Base-by-base conservation (phyloP, 1,140 invertebrate species). In the Polypedilum pembai region DNA sequence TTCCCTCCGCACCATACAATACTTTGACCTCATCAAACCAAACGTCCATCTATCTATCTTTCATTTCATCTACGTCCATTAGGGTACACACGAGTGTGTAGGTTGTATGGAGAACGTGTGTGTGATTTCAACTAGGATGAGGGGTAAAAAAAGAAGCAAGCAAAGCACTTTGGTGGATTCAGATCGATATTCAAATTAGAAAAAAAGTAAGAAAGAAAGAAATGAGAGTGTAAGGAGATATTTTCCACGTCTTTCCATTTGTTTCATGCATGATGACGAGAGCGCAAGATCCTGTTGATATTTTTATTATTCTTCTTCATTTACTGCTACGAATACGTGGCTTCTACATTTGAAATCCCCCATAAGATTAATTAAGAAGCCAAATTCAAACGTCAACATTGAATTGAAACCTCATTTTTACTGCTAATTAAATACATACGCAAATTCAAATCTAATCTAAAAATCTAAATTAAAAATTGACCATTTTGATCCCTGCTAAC, bases 121-220 rank as follows among this genome's bases (percentile, higher is more conserved):
- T 56, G 45, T 56, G n/a, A 33, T 33, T 33, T 33, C 24, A 33
- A 33, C 24, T 33, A n/a, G 45, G 24, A 33, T 56, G 45, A 56
- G 45, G 45, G 45, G 45, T 56, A n/a, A 56, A 56, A 56, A n/a
- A n/a, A 56, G n/a, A 56, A 56, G 12, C 12, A 15, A n/a, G 12
- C 15, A 12, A 56, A 56, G 45, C 45, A 56, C 45, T 56, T 56
- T 56, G 10, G 45, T 56, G 65, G 65, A 69, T 69, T 69, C 65
- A 69, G 65, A 69, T 69, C 65, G 65, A 69, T 69, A 69, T 69
- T 69, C 45, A 56, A 56, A 56, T n/a, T n/a, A 15, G 45, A 12
- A 56, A 33, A n/a, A n/a, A n/a, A n/a, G n/a, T n/a, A n/a, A n/a
- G n/a, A n/a, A 56, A 12, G n/a, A 45, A 45, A 45, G 41, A 45